These are phyloP conservation scores for Micronycteris hirsuta DNA, from an alignment of 2,113 vertebrate species.

Conservation along the genomic window DNA sequence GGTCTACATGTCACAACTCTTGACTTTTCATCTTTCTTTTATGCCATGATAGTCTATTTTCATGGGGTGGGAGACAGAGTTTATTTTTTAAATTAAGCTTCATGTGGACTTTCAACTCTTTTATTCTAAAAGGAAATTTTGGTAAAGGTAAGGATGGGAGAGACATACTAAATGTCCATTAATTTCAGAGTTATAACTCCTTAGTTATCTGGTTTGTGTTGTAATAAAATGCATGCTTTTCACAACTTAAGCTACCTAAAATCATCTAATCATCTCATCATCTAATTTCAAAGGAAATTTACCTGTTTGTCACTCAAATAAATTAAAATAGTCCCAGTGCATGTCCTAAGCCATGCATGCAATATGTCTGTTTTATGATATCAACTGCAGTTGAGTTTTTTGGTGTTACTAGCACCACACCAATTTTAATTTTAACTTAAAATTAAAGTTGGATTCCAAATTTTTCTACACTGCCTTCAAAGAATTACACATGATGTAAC, in stretches of 20 bases:
- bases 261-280: background rate
- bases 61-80: rapidly evolving
- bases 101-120: background rate
- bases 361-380: background rate
- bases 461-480: background rate
- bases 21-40: background rate
- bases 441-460: background rate
- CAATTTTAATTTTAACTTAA: constrained; percentile 7
- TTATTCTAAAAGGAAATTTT: background rate
- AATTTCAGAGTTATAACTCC: background rate
- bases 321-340: background rate
- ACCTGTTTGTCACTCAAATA: background rate
- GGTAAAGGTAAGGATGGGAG: background rate
- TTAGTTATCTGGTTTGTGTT: background rate
- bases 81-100: constrained; percentile 1
- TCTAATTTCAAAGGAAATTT: background rate
- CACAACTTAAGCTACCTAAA: background rate
- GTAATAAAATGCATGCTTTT: background rate
- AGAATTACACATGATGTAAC: background rate
- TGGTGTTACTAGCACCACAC: background rate
- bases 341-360: background rate
- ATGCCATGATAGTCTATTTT: background rate
- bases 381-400: background rate
- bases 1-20: background rate
- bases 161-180: background rate